These are phyloP conservation scores for Gymnoscopelus braueri DNA, from an alignment of 2,797 vertebrate species.

Conservation along the genomic window DNA sequence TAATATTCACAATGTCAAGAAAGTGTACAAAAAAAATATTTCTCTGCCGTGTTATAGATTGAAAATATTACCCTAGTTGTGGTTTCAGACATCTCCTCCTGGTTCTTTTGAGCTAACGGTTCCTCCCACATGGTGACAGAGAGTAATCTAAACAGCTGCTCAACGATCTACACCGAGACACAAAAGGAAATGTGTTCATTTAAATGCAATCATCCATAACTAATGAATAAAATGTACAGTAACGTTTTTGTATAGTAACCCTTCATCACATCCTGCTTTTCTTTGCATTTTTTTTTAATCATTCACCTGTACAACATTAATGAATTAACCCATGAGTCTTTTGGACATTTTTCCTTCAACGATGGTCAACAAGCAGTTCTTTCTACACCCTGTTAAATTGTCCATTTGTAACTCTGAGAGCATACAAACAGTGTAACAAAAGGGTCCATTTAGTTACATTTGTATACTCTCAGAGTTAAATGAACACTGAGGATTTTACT, in stretches of 20 bases:
- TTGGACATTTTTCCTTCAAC: too few species aligned
- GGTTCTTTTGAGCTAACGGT: conserved; percentile 68
- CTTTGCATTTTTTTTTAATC: too few species aligned
- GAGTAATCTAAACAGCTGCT: conserved; percentile 81
- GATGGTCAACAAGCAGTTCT: too few species aligned
- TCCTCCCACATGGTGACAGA: conserved; percentile 87
- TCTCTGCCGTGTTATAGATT: neutral
- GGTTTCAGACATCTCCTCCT: conserved; percentile 63
- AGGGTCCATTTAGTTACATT: neutral
- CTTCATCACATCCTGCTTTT: too few species aligned
- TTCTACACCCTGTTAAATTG: too few species aligned
- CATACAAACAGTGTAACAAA: too few species aligned
- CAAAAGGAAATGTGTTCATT: neutral
- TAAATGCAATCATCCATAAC: neutral
- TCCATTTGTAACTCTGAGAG: too few species aligned
- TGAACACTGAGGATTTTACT: neutral
- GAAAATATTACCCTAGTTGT: conserved; percentile 63
- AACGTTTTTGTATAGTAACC: too few species aligned
- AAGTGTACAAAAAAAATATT: neutral
- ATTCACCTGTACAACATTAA: too few species aligned
- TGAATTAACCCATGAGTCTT: too few species aligned
- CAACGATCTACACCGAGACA: conserved; percentile 76
- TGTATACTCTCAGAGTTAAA: neutral
- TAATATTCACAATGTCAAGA: neutral
- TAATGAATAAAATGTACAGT: too few species aligned